Base-by-base conservation (phyloP, 1,140 invertebrate species). In the Paraescarpia echinospica region DNA sequence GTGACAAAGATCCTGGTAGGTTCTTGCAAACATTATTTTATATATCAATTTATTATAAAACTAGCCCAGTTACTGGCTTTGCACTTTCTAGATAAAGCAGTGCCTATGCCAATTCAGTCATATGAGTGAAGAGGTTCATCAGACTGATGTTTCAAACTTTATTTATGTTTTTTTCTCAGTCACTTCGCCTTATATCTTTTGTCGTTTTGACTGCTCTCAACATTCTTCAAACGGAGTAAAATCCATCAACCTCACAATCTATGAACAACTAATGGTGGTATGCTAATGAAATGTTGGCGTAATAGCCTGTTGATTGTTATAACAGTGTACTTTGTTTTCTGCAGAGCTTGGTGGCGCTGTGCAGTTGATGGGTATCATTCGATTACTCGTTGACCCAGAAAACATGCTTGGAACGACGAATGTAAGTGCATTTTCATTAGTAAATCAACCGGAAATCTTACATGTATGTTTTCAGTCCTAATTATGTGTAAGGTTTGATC, bases 371-470 rank as follows among this genome's bases (percentile, higher is more conserved):
- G 98, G 98, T 77, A 98, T 99, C 41, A 96, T 99, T 34, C 97
- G 98, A 95, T 97, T 99, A 89, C 96, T 99, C 2, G 97, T 99
- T 35, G 99, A 99, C 96, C 99, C 99, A 33, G 99, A 99, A 96
- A 99, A 99, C 96, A 99, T 99, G 99, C 96, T 99, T 91, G 95
- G 96, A 92, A 97, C 98, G 90, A 97, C 98, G 91, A 99, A 98
- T 96, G 96, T 96, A 95, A 95, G 96, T 91, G 33, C 35, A 90
- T 90, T 22, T 35, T 90, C 33, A 34, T 90, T 90, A 90, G 18
- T 33, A 35, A 34, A 90, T 90, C 33, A 18, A 91, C 14, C 14
- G 33, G 48, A 41, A 34, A 91, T 41, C 91, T 34, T 33, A 18
- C 5, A 48, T 2, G 34, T 91, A 27, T 91, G n/a, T 22, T 90